Evolutionary conservation across 2,797 vertebrate genomes (phyloP).

Genomic region (Enteromius viviparus): DNA sequence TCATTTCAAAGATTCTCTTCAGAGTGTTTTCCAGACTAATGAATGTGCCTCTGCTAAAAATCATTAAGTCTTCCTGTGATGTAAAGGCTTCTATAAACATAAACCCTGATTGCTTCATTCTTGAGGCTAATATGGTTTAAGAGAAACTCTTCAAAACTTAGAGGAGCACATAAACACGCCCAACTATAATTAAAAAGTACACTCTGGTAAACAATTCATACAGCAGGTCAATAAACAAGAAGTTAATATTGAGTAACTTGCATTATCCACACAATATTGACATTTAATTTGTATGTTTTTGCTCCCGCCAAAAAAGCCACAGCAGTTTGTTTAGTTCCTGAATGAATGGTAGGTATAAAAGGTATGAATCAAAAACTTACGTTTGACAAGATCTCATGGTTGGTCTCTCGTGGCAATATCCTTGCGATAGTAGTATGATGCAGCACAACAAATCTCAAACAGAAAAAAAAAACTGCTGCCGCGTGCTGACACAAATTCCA

Average conservation of each 20-base stretch:
- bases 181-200: neutral
- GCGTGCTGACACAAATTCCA: no score
- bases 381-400: no score
- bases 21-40: constrained; percentile 16
- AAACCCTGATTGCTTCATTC: constrained; percentile 16
- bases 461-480: no score
- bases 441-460: no score
- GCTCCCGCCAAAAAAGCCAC: neutral
- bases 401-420: no score
- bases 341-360: neutral
- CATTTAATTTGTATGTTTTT: neutral
- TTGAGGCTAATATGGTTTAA: constrained; percentile 16
- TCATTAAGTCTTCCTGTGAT: neutral
- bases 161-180: neutral
- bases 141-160: constrained; percentile 4
- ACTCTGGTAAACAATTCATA: constrained; percentile 2
- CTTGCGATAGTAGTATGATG: no score
- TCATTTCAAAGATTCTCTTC: constrained; percentile 20
- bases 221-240: neutral
- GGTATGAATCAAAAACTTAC: neutral
- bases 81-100: constrained; percentile 1
- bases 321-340: neutral
- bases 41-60: neutral
- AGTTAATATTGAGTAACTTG: neutral
- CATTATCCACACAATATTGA: neutral